These are phyloP conservation scores for Sesia bembeciformis DNA, from an alignment of 2,888 invertebrate species.

Conservation along the genomic window DNA sequence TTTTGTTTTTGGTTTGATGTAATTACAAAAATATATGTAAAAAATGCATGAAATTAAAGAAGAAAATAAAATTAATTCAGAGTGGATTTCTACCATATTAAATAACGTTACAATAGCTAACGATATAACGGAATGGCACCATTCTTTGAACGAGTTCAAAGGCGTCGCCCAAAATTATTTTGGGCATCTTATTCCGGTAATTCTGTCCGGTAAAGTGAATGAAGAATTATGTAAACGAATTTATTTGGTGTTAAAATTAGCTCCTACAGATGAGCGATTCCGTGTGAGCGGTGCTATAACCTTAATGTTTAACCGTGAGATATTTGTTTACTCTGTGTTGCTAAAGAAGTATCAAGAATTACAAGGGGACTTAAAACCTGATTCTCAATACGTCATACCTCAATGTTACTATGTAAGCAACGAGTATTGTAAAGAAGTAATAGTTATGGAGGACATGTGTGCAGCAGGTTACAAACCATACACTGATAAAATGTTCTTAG, in stretches of 20 bases:
- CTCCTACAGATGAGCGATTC: conserved; percentile 51
- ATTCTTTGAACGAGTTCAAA: conserved; percentile 28
- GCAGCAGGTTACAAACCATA: conserved; percentile 35
- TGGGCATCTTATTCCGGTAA: conserved; percentile 45
- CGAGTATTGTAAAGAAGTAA: conserved; percentile 44
- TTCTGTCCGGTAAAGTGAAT: conserved; percentile 24
- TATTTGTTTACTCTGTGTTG: conserved; percentile 43
- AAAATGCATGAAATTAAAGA: neutral
- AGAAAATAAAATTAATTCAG: neutral
- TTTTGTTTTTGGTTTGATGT: neutral
- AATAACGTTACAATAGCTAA: conserved; percentile 6
- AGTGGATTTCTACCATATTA: conserved; percentile 4
- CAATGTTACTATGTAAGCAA: conserved; percentile 37
- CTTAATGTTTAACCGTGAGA: conserved; percentile 46
- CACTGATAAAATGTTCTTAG: conserved; percentile 31
- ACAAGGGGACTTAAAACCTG: conserved; percentile 16
- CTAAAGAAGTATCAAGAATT: conserved; percentile 31
- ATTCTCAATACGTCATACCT: conserved; percentile 29
- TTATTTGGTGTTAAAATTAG: conserved; percentile 48
- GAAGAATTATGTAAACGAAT: conserved; percentile 6
- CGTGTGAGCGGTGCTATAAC: conserved; percentile 56
- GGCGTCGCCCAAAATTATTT: conserved; percentile 58
- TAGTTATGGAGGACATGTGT: conserved; percentile 52
- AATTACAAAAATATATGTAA: neutral
- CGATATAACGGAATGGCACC: conserved; percentile 21